Evolutionary conservation across 2,113 vertebrate species (phyloP), one percentile per base, ranked within the genome.

Genomic region (Anarhynchus alexandrinus): DNA sequence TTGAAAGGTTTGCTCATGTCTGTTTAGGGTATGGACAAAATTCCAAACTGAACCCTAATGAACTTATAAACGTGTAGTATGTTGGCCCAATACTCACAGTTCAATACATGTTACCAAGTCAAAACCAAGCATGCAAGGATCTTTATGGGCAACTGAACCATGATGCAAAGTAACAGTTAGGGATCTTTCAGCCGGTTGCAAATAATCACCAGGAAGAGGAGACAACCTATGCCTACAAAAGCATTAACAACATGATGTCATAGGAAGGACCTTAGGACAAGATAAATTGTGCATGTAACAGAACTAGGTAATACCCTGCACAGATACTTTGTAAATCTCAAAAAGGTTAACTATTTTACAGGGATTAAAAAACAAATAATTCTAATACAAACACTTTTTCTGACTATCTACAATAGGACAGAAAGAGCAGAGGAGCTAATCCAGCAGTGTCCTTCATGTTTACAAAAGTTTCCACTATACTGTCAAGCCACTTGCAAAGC

Each of bases 51-150:
- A 84, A 66, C 34, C 45, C 34, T 42, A 52, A 52, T 1, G 3
- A 89, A 34, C 34, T 77, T 45, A 10, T 10, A 52, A 83, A 90
- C 51, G 0, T 2, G 4, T 11, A 82, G 25, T 19, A 40, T 30
- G 12, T 70, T 52, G 79, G 64, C 40, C 55, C 73, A 74, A 92
- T 96, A 98, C 99, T 99, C 97, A 99, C 99, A 99, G 92, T 97
- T 99, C 99, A 90, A 99, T 98, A 94, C 99, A 99, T 0, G 99
- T 98, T 79, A 99, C 98, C 87, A 99, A 98, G 89, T 99, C 99
- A 96, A 99, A 99, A 82, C 99, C 99, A 96, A 98, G 97, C 97
- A 99, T 98, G 79, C 98, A 98, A 19, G 98, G 97, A n/a, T 99
- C 99, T 92, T 96, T 98, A 34, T 99, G 97, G 30, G 98, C 98